Base-by-base conservation (phyloP, 1,140 invertebrate species). In the Plodia interpunctella region DNA sequence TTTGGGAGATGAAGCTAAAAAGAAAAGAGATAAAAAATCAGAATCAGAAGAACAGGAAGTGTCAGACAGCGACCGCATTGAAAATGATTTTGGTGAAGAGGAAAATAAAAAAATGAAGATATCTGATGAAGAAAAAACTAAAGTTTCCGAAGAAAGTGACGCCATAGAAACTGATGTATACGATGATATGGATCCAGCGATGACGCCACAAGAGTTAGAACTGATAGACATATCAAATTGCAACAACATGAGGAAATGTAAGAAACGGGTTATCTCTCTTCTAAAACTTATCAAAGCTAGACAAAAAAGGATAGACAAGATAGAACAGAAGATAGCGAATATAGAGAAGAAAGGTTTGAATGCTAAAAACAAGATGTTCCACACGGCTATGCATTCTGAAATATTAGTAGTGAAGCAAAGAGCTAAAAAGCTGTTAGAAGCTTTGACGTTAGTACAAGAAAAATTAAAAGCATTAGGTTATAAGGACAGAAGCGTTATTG, bases 371-470 rank as follows among this genome's bases (percentile, higher is more conserved):
- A 87, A 86, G 57, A 76, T 76, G 28, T 78, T 59, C 38, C 83
- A 85, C 38, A 84, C 80, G 49, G 78, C 80, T 0, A 80, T 87
- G 77, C 72, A 81, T 32, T 59, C 58, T 2, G 83, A 87, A 25
- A 86, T 80, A 63, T 32, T 78, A 5, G 25, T 74, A 0, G 59
- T 78, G 17, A 62, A 84, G 62, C 66, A 83, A 30, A 57, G 75
- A 52, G 57, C 76, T 15, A 63, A 72, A 15, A 78, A 77, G 59
- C 58, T 88, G 25, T 38, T 68, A 28, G 75, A 79, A 28, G 65
- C 65, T 5, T 57, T 85, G 19, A 65, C 65, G 59, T 62, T 61
- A 62, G 72, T 62, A 1, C 74, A 82, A 64, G 72, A 77, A 8
- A 86, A 87, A 66, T 75, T 87, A 63, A 77, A 80, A 60, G 69